Conservation (phyloP, 2,888 invertebrate genomes). For the Choristoneura rosaceana region DNA sequence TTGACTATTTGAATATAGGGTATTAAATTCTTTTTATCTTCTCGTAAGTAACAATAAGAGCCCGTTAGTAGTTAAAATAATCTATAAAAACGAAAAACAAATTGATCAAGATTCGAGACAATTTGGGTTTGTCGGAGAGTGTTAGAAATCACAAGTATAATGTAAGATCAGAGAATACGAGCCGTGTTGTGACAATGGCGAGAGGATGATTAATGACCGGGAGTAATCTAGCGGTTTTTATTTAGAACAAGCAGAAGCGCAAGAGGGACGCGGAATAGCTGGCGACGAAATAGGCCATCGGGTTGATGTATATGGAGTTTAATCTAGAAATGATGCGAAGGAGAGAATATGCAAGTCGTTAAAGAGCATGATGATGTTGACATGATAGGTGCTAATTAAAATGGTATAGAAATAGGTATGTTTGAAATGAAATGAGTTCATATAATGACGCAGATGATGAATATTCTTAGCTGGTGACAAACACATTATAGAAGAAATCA, state of each 20-base stretch:
- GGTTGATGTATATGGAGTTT: constrained; percentile 46
- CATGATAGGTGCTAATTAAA: background rate
- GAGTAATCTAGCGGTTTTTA: constrained; percentile 71
- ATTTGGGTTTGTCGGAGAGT: constrained; percentile 60
- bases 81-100: background rate
- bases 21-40: background rate
- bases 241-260: constrained; percentile 66
- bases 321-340: constrained; percentile 3
- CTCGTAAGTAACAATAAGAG: background rate
- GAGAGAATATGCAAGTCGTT: background rate
- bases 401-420: background rate
- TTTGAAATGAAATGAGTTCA: background rate
- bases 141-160: constrained; percentile 62
- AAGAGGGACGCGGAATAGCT: constrained; percentile 67
- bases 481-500: constrained; percentile 40
- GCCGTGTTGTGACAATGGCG: constrained; percentile 77
- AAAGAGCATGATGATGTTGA: too few relatives aligned
- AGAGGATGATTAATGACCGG: constrained; percentile 74
- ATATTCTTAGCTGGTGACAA: constrained; percentile 15
- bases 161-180: constrained; percentile 73
- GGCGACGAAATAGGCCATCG: constrained; percentile 73
- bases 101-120: constrained; percentile 54
- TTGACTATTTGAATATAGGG: background rate
- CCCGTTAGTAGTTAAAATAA: background rate
- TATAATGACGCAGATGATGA: constrained; percentile 16